phyloP scores from a whole-genome alignment of 2,888 invertebrate species.

The Pemphredon lugubris region DNA sequence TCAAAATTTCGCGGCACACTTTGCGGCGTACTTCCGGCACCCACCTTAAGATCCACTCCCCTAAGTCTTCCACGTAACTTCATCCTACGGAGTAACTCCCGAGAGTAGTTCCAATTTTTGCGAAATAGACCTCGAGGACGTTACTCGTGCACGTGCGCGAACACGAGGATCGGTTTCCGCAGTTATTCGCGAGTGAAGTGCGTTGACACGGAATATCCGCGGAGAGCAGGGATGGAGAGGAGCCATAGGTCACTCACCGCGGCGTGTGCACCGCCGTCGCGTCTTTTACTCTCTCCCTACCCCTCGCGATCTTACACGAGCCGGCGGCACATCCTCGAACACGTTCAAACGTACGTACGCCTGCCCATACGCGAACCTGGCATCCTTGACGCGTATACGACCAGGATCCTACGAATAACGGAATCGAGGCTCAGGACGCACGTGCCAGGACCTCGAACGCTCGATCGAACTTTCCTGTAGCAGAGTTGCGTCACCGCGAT shows the following conservation, averaged over 20 bases:
- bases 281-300: slow-evolving; percentile 32
- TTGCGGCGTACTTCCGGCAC: no score
- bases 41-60: neutral
- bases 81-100: neutral
- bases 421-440: slow-evolving; percentile 47
- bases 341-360: slow-evolving; percentile 15
- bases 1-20: no score
- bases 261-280: slow-evolving; percentile 23
- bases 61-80: neutral
- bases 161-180: slow-evolving; percentile 28
- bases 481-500: neutral
- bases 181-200: slow-evolving; percentile 50
- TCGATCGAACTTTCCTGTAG: slow-evolving; percentile 1
- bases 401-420: slow-evolving; percentile 57
- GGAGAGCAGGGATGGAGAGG: slow-evolving; percentile 46
- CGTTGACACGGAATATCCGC: slow-evolving; percentile 68
- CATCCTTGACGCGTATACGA: slow-evolving; percentile 57
- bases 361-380: slow-evolving; percentile 4
- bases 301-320: no score
- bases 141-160: slow-evolving; percentile 25
- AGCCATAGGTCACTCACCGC: slow-evolving; percentile 72
- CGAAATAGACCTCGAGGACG: slow-evolving; percentile 1
- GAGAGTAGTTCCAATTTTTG: slow-evolving; percentile 39
- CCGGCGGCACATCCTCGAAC: neutral
- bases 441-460: slow-evolving; percentile 59